Conservation (phyloP, 1,140 invertebrate species). For the Drosophila lini region DNA sequence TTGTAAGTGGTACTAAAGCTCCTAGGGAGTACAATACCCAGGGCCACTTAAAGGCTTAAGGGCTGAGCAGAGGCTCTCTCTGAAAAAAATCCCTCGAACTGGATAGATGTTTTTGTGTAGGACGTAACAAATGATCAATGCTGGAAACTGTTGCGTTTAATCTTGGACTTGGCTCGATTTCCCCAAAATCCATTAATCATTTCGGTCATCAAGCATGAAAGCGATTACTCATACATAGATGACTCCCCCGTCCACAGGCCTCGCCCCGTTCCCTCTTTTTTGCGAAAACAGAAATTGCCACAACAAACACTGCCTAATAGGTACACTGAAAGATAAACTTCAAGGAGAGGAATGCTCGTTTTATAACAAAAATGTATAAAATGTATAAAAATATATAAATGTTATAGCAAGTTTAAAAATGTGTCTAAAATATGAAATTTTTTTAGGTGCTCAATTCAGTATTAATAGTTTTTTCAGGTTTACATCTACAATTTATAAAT, state of each 20-base stretch:
- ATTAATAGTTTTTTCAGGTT: no score
- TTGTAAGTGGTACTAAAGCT: conserved; percentile 1
- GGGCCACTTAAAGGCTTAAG: conserved; percentile 43
- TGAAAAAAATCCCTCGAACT: conserved; percentile 17
- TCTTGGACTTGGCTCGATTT: conserved; percentile 77
- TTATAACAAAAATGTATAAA: no score
- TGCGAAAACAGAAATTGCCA: conserved; percentile 48
- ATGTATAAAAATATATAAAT: no score
- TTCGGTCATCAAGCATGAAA: conserved; percentile 80
- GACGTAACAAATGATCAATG: conserved; percentile 77
- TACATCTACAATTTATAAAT: not conserved
- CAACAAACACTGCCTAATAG: conserved; percentile 77
- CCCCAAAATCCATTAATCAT: conserved; percentile 72
- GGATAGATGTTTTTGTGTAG: conserved; percentile 31
- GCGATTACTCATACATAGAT: conserved; percentile 80
- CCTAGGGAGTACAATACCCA: not conserved
- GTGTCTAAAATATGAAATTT: no score
- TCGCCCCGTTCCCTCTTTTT: conserved; percentile 1
- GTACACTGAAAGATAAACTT: conserved; percentile 4
- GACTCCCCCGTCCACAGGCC: conserved; percentile 19
- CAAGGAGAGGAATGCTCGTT: not conserved
- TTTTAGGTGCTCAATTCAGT: no score
- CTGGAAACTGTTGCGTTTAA: conserved; percentile 80
- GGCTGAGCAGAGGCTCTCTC: conserved; percentile 20
- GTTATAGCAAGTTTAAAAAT: not conserved